A percentile compares a stretch with the other conserved stretches of the same genome.
These are phyloP conservation scores for Volucella inanis DNA, from an alignment of 2,888 invertebrate species.

Conservation along the genomic window DNA sequence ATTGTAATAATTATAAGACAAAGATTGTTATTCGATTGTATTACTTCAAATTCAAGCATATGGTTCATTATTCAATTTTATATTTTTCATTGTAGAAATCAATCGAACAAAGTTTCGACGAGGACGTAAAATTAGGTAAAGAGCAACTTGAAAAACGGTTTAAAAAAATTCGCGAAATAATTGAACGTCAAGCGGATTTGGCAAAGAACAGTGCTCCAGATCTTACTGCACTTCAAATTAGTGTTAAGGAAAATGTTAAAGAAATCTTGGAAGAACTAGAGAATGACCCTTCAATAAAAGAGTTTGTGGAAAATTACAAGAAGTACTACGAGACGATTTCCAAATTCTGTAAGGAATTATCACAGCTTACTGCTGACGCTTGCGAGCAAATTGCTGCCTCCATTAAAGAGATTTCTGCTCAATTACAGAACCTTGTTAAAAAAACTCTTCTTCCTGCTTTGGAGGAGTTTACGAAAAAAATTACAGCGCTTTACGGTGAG, in stretches of 20 bases:
- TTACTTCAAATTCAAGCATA: too few species aligned
- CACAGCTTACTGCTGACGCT: constrained; percentile 80
- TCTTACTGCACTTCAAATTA: constrained; percentile 85
- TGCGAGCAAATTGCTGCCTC: constrained; percentile 83
- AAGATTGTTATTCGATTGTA: too few species aligned
- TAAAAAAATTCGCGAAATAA: constrained; percentile 75
- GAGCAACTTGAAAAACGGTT: constrained; percentile 77
- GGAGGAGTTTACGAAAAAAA: constrained; percentile 79
- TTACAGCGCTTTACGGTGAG: constrained; percentile 76
- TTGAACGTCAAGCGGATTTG: constrained; percentile 84
- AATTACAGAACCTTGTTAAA: constrained; percentile 83
- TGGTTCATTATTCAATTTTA: neutral
- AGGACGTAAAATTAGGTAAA: constrained; percentile 76
- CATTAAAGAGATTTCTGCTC: constrained; percentile 79
- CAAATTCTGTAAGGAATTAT: constrained; percentile 81
- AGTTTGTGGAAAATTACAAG: constrained; percentile 82
- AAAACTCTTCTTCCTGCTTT: constrained; percentile 81
- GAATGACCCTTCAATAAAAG: constrained; percentile 87
- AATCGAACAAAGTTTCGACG: constrained; percentile 77
- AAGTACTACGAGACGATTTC: constrained; percentile 76
- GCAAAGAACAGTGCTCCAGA: constrained; percentile 85
- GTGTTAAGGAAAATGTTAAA: constrained; percentile 86
- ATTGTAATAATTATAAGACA: neutral
- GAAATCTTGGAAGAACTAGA: constrained; percentile 88
- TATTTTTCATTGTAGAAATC: constrained; percentile 74